Evolutionary conservation across 1,140 invertebrate species (phyloP).

Genomic region (Panonychus citri): DNA sequence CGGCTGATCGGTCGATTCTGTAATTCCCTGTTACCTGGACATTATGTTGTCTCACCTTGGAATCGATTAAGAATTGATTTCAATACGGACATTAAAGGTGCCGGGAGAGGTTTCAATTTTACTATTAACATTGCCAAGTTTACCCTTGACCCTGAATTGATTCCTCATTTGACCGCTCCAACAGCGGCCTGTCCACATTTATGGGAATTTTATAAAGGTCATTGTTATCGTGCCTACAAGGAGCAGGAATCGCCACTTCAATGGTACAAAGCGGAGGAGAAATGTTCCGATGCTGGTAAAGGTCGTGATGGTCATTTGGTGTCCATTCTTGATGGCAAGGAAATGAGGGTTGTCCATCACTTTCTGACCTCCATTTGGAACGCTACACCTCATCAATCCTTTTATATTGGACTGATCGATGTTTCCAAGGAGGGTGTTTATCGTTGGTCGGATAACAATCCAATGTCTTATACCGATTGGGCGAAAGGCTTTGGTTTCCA

Average conservation of each 20-base stretch:
- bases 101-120: constrained; percentile 16
- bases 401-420: constrained; percentile 19
- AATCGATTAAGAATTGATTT: constrained; percentile 17
- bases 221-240: constrained; percentile 16
- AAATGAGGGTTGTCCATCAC: constrained; percentile 17
- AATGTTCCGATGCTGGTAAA: constrained; percentile 10
- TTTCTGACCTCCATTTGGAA: constrained; percentile 16
- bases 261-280: constrained; percentile 17
- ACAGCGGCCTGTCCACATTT: constrained; percentile 7
- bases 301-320: constrained; percentile 17
- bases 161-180: constrained; percentile 1
- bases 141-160: constrained; percentile 10
- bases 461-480: constrained; percentile 20
- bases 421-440: constrained; percentile 16
- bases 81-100: constrained; percentile 13
- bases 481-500: constrained; percentile 2
- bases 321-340: constrained; percentile 15
- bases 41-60: constrained; percentile 16
- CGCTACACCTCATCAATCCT: constrained; percentile 6
- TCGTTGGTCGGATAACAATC: constrained; percentile 18
- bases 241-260: constrained; percentile 14
- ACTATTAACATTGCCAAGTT: constrained; percentile 14
- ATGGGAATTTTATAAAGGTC: constrained; percentile 16
- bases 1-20: constrained; percentile 16
- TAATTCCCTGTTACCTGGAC: constrained; percentile 14